phyloP scores from a whole-genome alignment of 2,888 invertebrate genomes.

The Sinopyrophorus schimmeli region DNA sequence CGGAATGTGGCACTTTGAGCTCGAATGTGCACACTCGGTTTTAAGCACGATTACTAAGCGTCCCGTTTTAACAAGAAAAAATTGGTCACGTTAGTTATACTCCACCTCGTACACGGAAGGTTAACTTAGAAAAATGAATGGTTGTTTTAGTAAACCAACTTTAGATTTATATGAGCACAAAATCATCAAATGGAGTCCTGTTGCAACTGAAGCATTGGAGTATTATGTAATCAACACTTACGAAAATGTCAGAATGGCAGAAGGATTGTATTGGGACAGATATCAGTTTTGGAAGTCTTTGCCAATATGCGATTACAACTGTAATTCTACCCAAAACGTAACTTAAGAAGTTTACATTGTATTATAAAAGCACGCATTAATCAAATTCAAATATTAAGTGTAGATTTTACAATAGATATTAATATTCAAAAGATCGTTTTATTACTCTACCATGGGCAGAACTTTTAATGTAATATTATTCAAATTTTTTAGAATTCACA shows the following conservation, averaged over 20 bases:
- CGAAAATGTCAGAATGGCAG: slow-evolving; percentile 57
- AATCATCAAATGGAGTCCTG: slow-evolving; percentile 68
- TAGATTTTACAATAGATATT: too few relatives aligned
- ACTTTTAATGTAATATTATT: neutral
- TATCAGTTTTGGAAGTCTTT: slow-evolving; percentile 65
- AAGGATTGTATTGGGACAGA: slow-evolving; percentile 59
- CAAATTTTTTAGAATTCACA: neutral
- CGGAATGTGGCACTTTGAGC: too few relatives aligned
- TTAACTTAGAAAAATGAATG: slow-evolving; percentile 7
- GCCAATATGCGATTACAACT: neutral
- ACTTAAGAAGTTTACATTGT: too few relatives aligned
- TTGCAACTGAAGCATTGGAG: slow-evolving; percentile 58
- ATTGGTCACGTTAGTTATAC: too few relatives aligned
- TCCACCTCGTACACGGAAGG: too few relatives aligned
- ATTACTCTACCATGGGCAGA: slow-evolving; percentile 10
- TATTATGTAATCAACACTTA: slow-evolving; percentile 59
- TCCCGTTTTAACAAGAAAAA: too few relatives aligned
- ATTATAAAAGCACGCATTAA: too few relatives aligned
- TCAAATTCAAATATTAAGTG: too few relatives aligned
- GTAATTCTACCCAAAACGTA: slow-evolving; percentile 35
- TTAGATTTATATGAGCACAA: slow-evolving; percentile 53
- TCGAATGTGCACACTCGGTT: too few relatives aligned
- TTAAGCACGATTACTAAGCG: too few relatives aligned
- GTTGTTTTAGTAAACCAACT: slow-evolving; percentile 67
- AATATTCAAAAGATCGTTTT: too few relatives aligned